A percentile compares a stretch with the other conserved stretches of the same genome.
Conservation (phyloP, 2,113 vertebrate genomes). For the Oryctolagus cuniculus region mOryCun1.1 NC_091447.1:22763501-22764000, state of each 20-base stretch:
- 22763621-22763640: background rate
- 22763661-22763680: background rate
- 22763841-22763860: too few species aligned
- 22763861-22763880: background rate
- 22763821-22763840: too few species aligned
- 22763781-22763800: background rate
- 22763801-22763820: background rate
- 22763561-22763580: background rate
- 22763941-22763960: background rate
- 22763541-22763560: background rate
- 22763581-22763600: background rate
- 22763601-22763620: background rate
- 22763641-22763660: background rate
- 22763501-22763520: background rate
- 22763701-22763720: background rate
- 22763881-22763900: too few species aligned
- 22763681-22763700: background rate
- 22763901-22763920: background rate
- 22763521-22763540: background rate
- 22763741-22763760: background rate
- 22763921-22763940: background rate
- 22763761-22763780: background rate
- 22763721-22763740: background rate
- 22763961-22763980: background rate
- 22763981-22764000: background rate